phyloP scores from a whole-genome alignment of 2,888 invertebrate species.

The Andrena dorsata region DNA sequence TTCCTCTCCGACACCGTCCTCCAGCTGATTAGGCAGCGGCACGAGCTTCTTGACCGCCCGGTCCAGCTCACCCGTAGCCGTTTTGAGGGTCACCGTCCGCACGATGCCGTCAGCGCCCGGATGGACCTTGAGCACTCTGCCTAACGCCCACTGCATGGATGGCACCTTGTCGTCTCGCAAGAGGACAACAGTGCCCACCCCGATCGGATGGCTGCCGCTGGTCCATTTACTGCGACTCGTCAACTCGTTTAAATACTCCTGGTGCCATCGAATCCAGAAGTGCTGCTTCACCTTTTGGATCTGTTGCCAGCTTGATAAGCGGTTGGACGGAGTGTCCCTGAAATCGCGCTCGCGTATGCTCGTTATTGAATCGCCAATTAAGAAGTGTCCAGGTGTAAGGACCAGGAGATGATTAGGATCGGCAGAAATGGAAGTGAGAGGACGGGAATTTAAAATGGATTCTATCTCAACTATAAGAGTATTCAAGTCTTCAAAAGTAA shows the following conservation, averaged over 20 bases:
- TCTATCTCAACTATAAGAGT: too few relatives aligned
- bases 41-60: background rate
- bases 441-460: too few relatives aligned
- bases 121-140: background rate
- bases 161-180: conserved; percentile 1
- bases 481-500: too few relatives aligned
- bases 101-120: conserved; percentile 15
- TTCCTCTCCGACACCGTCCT: too few relatives aligned
- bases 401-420: too few relatives aligned
- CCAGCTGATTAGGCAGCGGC: background rate
- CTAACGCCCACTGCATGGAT: conserved; percentile 9
- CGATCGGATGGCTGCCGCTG: background rate
- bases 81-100: background rate
- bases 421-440: too few relatives aligned
- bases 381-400: too few relatives aligned
- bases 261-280: conserved; percentile 19
- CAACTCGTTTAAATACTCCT: conserved; percentile 10
- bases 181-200: conserved; percentile 1
- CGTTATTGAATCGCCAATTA: background rate
- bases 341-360: conserved; percentile 15
- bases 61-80: background rate
- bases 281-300: conserved; percentile 5
- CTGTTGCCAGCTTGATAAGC: conserved; percentile 10
- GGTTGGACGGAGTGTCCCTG: background rate
- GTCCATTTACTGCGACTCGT: background rate